These are phyloP conservation scores for Hydrozoanthus tunicans DNA, from an alignment of 64 coral and sea anemone species.

Conservation along the genomic window DNA sequence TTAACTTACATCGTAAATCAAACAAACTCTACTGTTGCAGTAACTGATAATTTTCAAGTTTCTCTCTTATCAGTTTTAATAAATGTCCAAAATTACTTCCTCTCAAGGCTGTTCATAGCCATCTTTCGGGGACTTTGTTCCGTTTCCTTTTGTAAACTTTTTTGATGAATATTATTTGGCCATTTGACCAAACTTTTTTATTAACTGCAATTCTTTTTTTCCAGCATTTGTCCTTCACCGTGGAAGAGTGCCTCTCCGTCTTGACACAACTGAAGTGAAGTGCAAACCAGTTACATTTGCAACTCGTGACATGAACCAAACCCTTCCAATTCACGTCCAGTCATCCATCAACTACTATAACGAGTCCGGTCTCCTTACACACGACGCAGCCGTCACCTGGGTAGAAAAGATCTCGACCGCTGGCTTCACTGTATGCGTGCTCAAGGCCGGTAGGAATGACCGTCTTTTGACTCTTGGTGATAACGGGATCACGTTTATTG, in stretches of 20 bases:
- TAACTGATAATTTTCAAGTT: no score
- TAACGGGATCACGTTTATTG: slow-evolving; percentile 74
- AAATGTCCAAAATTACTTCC: not conserved
- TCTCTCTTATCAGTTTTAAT: no score
- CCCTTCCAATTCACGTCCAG: slow-evolving; percentile 58
- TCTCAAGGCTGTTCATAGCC: not conserved
- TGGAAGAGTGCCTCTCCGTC: slow-evolving; percentile 61
- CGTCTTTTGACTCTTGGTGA: slow-evolving; percentile 50
- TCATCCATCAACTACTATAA: slow-evolving; percentile 81
- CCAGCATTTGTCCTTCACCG: slow-evolving; percentile 66
- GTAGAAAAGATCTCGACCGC: slow-evolving; percentile 63
- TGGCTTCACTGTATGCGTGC: slow-evolving; percentile 72
- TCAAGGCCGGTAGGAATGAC: slow-evolving; percentile 74
- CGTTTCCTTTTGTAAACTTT: no score
- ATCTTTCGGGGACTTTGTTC: not conserved
- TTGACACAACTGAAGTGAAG: slow-evolving; percentile 75
- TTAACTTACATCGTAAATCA: no score
- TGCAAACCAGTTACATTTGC: slow-evolving; percentile 50
- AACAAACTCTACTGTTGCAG: no score
- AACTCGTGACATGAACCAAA: not conserved
- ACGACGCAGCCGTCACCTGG: slow-evolving; percentile 86
- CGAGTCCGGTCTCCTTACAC: slow-evolving; percentile 26
- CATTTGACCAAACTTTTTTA: not conserved
- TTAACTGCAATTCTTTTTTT: not conserved
- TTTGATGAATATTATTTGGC: not conserved